A percentile compares a stretch with the other conserved stretches of the same genome.
These are phyloP conservation scores for Muntiacus muntjak DNA, from an alignment of 2,113 vertebrate genomes.

Conservation along the genomic window DNA sequence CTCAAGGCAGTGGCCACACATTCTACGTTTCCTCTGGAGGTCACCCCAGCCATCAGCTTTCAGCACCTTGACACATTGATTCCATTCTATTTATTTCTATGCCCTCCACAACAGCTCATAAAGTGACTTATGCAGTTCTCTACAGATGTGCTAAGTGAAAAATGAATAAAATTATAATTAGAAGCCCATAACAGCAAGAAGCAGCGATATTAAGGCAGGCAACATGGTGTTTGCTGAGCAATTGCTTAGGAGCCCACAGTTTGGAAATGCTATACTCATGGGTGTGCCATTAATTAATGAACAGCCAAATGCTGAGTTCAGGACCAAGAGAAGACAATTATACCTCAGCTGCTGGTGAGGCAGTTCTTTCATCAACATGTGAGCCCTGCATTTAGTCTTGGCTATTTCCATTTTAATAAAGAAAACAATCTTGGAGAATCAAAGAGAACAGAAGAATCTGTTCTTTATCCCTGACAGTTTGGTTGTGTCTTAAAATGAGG, in stretches of 20 bases:
- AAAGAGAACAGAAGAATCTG: conserved; percentile 65
- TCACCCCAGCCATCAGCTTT: not conserved
- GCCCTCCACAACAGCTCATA: not conserved
- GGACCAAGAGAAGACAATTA: not conserved
- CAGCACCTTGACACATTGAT: not conserved
- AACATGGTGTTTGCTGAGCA: not conserved
- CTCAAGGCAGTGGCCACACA: not conserved
- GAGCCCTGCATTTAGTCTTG: conserved; percentile 20
- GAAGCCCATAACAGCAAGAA: not conserved
- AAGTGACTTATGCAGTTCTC: not conserved
- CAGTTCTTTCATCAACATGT: not conserved
- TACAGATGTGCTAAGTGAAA: not conserved
- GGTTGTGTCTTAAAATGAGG: conserved; percentile 27
- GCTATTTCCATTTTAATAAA: conserved; percentile 78
- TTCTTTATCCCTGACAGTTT: conserved; percentile 50
- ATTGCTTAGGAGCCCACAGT: not conserved
- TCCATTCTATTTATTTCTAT: not conserved
- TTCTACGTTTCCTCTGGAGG: not conserved
- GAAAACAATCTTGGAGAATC: conserved; percentile 64
- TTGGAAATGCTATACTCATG: not conserved
- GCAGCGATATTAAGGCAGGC: not conserved
- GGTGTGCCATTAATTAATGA: not conserved
- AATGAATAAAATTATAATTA: conserved; percentile 40
- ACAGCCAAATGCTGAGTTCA: conserved; percentile 44
- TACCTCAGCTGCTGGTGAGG: not conserved